Conservation (phyloP, 2,113 vertebrate genomes). For the Chrysemys picta region DNA sequence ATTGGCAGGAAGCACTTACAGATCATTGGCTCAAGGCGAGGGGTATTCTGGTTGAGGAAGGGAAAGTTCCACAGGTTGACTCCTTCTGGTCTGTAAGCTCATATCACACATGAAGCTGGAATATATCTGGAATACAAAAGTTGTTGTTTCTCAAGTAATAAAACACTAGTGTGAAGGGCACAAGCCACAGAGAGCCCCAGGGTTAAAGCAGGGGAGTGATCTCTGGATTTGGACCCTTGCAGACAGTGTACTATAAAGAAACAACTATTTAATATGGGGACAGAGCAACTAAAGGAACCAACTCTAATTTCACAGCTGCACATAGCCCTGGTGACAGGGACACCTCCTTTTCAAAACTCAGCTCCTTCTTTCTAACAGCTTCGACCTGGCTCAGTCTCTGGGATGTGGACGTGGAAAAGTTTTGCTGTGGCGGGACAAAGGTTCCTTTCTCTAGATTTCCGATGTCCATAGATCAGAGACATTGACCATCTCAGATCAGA, state of each 20-base stretch:
- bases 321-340: background rate
- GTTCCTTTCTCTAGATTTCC: background rate
- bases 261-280: background rate
- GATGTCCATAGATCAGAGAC: background rate
- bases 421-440: background rate
- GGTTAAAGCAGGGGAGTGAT: background rate
- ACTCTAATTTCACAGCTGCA: background rate
- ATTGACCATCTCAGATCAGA: background rate
- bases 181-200: background rate
- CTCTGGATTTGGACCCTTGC: background rate
- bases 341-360: background rate
- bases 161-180: fast-evolving
- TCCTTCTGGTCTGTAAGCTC: background rate
- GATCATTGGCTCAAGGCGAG: background rate
- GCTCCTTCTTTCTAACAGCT: background rate
- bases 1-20: background rate
- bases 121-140: background rate
- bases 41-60: background rate
- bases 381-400: background rate
- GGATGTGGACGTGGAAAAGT: background rate
- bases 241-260: background rate
- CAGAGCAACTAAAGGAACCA: background rate
- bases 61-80: background rate
- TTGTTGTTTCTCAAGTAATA: fast-evolving
- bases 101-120: background rate